A percentile compares a stretch with the other conserved stretches of the same genome.
These are phyloP conservation scores for Strigops habroptila DNA, from an alignment of 2,113 vertebrate genomes.

Conservation along the genomic window DNA sequence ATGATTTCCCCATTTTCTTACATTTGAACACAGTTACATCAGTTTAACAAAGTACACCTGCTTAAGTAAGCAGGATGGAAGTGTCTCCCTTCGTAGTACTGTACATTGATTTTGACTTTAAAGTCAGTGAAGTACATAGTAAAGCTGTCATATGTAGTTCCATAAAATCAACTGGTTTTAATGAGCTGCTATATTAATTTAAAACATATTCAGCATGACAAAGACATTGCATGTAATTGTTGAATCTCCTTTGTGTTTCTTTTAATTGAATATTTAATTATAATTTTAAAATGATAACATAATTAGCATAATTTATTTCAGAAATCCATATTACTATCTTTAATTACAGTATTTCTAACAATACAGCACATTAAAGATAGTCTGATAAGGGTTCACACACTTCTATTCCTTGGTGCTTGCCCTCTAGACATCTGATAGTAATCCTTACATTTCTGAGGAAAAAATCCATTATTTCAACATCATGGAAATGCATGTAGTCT, in stretches of 20 bases:
- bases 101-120: neutral
- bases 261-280: conserved; percentile 56
- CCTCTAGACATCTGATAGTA: neutral
- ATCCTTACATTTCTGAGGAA: neutral
- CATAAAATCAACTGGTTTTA: conserved; percentile 42
- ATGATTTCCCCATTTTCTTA: neutral
- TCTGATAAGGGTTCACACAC: neutral
- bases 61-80: neutral
- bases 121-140: neutral
- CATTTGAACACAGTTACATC: neutral
- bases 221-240: conserved; percentile 33
- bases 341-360: conserved; percentile 50
- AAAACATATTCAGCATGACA: conserved; percentile 58
- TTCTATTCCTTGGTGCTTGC: neutral
- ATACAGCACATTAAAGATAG: neutral
- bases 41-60: neutral
- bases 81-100: neutral
- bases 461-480: neutral
- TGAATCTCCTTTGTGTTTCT: conserved; percentile 36
- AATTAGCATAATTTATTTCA: conserved; percentile 49
- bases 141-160: neutral
- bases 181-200: conserved; percentile 44
- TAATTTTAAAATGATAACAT: neutral
- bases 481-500: neutral
- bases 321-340: neutral